These are phyloP conservation scores for Ceratina australensis DNA, from an alignment of 1,140 invertebrate species.

Conservation along the genomic window DNA sequence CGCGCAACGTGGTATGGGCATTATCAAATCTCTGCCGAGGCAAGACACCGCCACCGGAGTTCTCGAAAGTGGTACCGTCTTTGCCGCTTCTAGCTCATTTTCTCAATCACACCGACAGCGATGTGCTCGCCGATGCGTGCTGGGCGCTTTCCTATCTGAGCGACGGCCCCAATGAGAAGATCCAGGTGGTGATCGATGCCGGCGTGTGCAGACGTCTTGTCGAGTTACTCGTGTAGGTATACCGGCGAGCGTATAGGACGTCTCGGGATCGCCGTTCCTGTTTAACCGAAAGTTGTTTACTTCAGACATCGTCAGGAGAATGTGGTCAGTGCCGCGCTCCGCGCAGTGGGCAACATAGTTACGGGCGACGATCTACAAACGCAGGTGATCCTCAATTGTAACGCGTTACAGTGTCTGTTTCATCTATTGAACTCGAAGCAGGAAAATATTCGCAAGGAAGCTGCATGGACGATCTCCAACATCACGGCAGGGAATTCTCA, in stretches of 20 bases:
- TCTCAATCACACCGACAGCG: slow-evolving; percentile 93
- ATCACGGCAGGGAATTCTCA: slow-evolving; percentile 97
- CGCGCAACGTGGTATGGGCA: slow-evolving; percentile 98
- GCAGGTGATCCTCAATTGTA: slow-evolving; percentile 95
- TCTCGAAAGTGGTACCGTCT: slow-evolving; percentile 90
- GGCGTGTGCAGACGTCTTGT: slow-evolving; percentile 96
- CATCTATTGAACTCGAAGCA: slow-evolving; percentile 89
- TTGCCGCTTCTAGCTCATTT: slow-evolving; percentile 93
- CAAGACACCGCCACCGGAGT: slow-evolving; percentile 97
- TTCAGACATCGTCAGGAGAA: slow-evolving; percentile 91
- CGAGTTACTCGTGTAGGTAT: slow-evolving; percentile 92
- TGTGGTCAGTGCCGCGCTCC: slow-evolving; percentile 96
- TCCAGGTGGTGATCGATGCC: slow-evolving; percentile 98
- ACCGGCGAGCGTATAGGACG: too few species aligned
- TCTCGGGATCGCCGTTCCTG: neutral
- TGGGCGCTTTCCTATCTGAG: slow-evolving; percentile 93
- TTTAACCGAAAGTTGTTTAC: slow-evolving; percentile 22
- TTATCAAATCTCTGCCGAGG: slow-evolving; percentile 97
- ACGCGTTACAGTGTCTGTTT: slow-evolving; percentile 91
- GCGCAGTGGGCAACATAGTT: slow-evolving; percentile 98
- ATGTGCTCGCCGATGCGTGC: slow-evolving; percentile 96
- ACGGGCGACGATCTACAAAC: slow-evolving; percentile 99
- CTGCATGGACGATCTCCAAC: slow-evolving; percentile 99
- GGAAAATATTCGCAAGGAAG: slow-evolving; percentile 96
- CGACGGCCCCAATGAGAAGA: slow-evolving; percentile 98